Percentiles rank a stretch among this genome's conserved stretches.
Evolutionary conservation across 1,140 invertebrate genomes (phyloP).

Genomic region (Hormaphis cornu): DNA sequence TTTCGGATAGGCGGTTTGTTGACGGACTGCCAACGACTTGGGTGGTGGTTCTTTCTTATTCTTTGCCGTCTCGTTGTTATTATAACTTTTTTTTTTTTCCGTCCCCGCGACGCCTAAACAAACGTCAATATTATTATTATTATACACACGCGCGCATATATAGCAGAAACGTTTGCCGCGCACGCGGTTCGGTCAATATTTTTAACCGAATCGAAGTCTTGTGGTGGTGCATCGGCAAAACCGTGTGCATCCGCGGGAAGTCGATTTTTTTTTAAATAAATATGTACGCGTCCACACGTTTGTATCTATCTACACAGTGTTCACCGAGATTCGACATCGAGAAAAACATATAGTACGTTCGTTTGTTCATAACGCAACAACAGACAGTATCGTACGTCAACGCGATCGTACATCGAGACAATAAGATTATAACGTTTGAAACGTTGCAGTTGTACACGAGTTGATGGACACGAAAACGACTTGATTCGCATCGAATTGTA

Average conservation of each 20-base stretch:
- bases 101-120: not conserved
- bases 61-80: slow-evolving; percentile 15
- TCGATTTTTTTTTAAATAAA: no score
- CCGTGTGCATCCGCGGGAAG: not conserved
- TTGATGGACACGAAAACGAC: no score
- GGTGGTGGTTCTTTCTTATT: slow-evolving; percentile 14
- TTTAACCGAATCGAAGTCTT: not conserved
- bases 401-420: no score
- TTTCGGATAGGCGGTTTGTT: slow-evolving; percentile 21
- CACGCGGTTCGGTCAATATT: not conserved
- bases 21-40: slow-evolving; percentile 28
- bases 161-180: not conserved
- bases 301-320: not conserved
- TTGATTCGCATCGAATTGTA: no score
- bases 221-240: not conserved
- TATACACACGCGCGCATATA: not conserved
- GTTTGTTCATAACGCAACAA: no score
- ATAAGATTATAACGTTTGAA: no score
- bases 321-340: no score
- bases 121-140: not conserved
- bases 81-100: slow-evolving; percentile 12
- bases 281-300: no score
- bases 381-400: no score
- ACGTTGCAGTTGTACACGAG: no score
- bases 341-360: no score